Base-by-base conservation (phyloP, 1,140 invertebrate species). In the Cyphomyrmex costatus region DNA sequence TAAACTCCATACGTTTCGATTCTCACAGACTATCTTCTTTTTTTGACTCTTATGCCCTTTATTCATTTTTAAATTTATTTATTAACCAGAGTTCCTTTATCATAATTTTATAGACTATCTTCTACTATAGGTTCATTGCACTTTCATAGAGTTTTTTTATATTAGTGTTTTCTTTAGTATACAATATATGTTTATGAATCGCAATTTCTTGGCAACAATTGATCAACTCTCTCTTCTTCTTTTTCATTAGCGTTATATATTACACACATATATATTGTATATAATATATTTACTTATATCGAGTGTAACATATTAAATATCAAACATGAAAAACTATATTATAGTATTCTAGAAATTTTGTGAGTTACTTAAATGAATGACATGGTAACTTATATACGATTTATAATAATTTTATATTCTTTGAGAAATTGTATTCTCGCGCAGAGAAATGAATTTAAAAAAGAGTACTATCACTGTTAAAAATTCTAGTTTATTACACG, bases 291-390 rank as follows among this genome's bases (percentile, higher is more conserved):
- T n/a, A 49, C 3, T 66, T 66, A 66, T 14, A 56, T n/a, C 1
- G 1, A 36, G 3, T 2, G 7, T 71, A 16, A 71, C 27, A 70
- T 80, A 19, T 3, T 16, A 7, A 19, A 58, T 1, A 58, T 82
- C 6, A 30, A 46, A 36, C 10, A 1, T 16, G 16, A 58, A 7
- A 27, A 58, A 82, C 16, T 71, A 82, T 36, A 82, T 10, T 71
- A 82, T 36, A 68, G 42, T 80, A 27, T 58, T 66, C 6, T 46
- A 85, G 49, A 42, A 63, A 6, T n/a, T 71, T 58, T 36, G 14
- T 5, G 19, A 86, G n/a, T 21, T 42, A 42, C 36, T 42, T 79
- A 82, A 63, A 86, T 21, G 12, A 83, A 71, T 63, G 66, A 82
- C 4, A 21, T 16, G n/a, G 65, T 36, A 42, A 21, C 10, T 83